A percentile compares a stretch with the other conserved stretches of the same genome.
Evolutionary conservation across 2,888 invertebrate genomes (phyloP).

Genomic region (Dichetophora obliterata): DNA sequence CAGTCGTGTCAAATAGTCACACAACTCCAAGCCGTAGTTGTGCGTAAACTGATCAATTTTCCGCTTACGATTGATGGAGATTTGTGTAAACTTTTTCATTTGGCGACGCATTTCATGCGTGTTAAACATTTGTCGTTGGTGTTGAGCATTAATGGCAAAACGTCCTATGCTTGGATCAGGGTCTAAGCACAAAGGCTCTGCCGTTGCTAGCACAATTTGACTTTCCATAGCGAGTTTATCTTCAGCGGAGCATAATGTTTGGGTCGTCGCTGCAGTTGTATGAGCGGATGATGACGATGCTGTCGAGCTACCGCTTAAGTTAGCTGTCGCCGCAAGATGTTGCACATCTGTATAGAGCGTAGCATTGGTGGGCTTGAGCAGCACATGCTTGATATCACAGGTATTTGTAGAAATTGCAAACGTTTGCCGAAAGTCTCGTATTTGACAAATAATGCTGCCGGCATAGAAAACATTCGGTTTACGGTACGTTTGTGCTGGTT

Average conservation of each 20-base stretch:
- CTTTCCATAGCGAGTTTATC: constrained; percentile 75
- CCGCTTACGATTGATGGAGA: constrained; percentile 86
- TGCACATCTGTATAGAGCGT: constrained; percentile 73
- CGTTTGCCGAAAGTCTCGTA: constrained; percentile 88
- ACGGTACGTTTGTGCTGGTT: constrained; percentile 58
- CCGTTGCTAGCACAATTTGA: constrained; percentile 85
- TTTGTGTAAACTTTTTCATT: constrained; percentile 84
- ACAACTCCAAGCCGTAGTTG: constrained; percentile 82
- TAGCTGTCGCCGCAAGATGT: constrained; percentile 61
- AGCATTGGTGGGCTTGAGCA: constrained; percentile 89
- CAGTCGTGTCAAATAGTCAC: constrained; percentile 66
- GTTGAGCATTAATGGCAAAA: constrained; percentile 81
- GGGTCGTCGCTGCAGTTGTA: constrained; percentile 38
- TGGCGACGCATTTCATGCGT: constrained; percentile 81
- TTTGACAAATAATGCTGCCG: constrained; percentile 92
- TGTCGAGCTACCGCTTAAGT: constrained; percentile 41
- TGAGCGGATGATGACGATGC: constrained; percentile 42
- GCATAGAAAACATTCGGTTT: constrained; percentile 87
- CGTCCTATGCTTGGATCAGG: constrained; percentile 86
- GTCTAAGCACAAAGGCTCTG: constrained; percentile 90
- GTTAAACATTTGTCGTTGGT: constrained; percentile 80
- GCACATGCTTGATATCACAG: constrained; percentile 88
- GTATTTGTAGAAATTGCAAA: constrained; percentile 79
- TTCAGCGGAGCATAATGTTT: constrained; percentile 52
- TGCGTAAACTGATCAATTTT: constrained; percentile 88